Conservation (phyloP, 2,797 vertebrate genomes). For the Lepus oiostolus region DNA sequence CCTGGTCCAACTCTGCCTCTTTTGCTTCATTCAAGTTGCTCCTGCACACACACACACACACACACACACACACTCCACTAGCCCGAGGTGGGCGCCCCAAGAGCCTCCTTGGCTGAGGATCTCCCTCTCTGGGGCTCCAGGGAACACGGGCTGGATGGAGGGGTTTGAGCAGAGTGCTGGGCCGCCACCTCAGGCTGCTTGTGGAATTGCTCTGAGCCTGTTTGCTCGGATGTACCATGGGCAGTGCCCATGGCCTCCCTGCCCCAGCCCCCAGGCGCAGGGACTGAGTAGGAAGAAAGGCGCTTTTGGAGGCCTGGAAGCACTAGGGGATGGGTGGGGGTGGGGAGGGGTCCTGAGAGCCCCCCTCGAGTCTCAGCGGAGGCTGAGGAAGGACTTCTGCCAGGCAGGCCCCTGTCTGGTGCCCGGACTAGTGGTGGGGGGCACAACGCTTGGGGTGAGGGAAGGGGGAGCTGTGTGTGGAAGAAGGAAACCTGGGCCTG, state of each 20-base stretch:
- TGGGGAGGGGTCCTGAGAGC: slow-evolving; percentile 70
- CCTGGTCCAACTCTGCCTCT: slow-evolving; percentile 70
- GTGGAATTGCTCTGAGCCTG: slow-evolving; percentile 51
- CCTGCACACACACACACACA: neutral
- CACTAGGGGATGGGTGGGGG: slow-evolving; percentile 73
- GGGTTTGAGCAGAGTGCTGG: neutral
- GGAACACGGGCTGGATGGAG: neutral
- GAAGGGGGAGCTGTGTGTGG: neutral
- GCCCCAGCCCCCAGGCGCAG: slow-evolving; percentile 68
- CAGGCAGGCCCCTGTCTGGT: slow-evolving; percentile 31
- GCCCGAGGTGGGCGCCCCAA: too few species aligned
- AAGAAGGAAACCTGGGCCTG: too few species aligned
- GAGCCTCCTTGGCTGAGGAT: slow-evolving; percentile 12
- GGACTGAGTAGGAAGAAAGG: slow-evolving; percentile 79
- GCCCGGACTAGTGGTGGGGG: slow-evolving; percentile 67
- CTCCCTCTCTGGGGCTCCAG: slow-evolving; percentile 46
- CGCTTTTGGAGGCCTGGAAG: slow-evolving; percentile 83
- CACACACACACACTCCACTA: neutral
- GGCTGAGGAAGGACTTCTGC: neutral
- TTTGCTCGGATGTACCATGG: slow-evolving; percentile 54
- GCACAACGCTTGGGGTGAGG: slow-evolving; percentile 21
- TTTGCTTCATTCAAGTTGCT: neutral
- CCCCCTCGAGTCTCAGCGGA: slow-evolving; percentile 29
- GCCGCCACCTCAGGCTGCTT: neutral
- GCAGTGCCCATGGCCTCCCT: slow-evolving; percentile 68